Evolutionary conservation across 2,888 invertebrate species (phyloP).

Genomic region (Opisthograptis luteolata): DNA sequence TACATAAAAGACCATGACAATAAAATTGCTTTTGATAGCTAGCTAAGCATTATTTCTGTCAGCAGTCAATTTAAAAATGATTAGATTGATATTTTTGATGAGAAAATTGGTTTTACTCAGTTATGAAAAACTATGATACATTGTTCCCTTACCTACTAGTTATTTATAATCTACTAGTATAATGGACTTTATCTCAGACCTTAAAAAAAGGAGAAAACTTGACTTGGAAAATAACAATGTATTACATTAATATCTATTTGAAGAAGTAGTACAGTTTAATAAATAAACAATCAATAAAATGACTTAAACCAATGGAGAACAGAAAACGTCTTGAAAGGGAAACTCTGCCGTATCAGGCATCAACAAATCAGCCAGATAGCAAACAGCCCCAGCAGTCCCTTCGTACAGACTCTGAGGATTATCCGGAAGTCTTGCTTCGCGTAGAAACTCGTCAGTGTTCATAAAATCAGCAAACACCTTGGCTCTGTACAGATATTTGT

Average conservation of each 20-base stretch:
- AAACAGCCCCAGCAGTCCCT: constrained; percentile 93
- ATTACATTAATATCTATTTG: too few species aligned
- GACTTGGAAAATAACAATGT: too few species aligned
- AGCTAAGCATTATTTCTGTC: constrained; percentile 30
- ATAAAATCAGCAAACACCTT: constrained; percentile 91
- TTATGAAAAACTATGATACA: neutral
- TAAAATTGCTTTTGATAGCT: constrained; percentile 34
- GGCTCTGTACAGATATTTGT: constrained; percentile 89
- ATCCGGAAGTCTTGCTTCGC: constrained; percentile 90
- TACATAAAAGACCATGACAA: constrained; percentile 11
- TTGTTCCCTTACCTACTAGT: too few species aligned
- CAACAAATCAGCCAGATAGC: constrained; percentile 90
- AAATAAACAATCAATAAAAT: constrained; percentile 35
- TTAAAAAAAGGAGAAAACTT: too few species aligned
- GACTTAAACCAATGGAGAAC: constrained; percentile 42
- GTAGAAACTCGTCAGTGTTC: constrained; percentile 86
- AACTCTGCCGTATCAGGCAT: constrained; percentile 90
- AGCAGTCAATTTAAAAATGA: constrained; percentile 5
- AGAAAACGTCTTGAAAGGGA: constrained; percentile 92
- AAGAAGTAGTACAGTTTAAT: constrained; percentile 36
- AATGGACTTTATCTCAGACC: too few species aligned
- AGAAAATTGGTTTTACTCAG: constrained; percentile 1
- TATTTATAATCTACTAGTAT: too few species aligned
- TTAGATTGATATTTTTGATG: neutral
- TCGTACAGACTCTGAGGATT: constrained; percentile 93